A percentile compares a stretch with the other conserved stretches of the same genome.
These are phyloP conservation scores for Sebastes minor DNA, from an alignment of 2,797 vertebrate species.

Conservation along the genomic window DNA sequence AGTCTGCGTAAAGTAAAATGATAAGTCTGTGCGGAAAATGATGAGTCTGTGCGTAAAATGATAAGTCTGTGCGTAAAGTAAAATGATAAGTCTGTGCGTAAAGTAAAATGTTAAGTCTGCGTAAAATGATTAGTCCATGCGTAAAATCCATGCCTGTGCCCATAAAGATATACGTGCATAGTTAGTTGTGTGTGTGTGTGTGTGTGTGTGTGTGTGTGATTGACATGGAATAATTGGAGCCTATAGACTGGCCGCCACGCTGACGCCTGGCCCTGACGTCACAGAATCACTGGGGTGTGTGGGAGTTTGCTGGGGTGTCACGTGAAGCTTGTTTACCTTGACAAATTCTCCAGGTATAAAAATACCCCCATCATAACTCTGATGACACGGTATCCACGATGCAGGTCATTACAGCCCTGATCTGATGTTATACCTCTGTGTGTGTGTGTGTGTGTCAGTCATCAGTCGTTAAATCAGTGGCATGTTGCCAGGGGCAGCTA, in stretches of 20 bases:
- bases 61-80: too few relatives aligned
- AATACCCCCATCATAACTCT: constrained; percentile 9
- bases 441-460: constrained; percentile 52
- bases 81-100: too few relatives aligned
- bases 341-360: constrained; percentile 35
- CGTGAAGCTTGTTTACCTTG: constrained; percentile 78
- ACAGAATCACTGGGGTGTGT: constrained; percentile 75
- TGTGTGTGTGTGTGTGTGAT: constrained; percentile 36
- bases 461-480: constrained; percentile 69
- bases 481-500: constrained; percentile 65
- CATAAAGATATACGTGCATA: background rate
- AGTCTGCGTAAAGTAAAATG: too few relatives aligned
- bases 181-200: background rate
- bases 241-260: constrained; percentile 83
- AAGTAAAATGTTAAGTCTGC: too few relatives aligned
- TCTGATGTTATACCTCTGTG: constrained; percentile 32
- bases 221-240: constrained; percentile 75
- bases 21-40: too few relatives aligned
- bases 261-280: constrained; percentile 91
- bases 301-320: constrained; percentile 66
- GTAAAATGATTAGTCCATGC: background rate
- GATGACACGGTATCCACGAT: background rate
- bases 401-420: constrained; percentile 25
- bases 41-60: too few relatives aligned
- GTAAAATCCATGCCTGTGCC: background rate